These are phyloP conservation scores for Drosophila borealis DNA, from an alignment of 2,888 invertebrate genomes.

Conservation along the genomic window DNA sequence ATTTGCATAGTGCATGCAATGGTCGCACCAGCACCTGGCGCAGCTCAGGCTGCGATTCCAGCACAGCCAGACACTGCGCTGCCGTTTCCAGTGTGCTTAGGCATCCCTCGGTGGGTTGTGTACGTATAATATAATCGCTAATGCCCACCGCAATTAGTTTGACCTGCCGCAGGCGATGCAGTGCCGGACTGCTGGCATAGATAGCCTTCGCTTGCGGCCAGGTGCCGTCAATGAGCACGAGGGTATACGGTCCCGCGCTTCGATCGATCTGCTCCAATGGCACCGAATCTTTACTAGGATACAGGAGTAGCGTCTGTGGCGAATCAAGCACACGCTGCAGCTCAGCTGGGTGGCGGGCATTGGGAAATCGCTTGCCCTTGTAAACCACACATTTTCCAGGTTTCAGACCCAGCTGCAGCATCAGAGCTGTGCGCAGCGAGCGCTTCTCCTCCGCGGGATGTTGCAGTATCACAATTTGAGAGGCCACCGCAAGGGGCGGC, in stretches of 20 bases:
- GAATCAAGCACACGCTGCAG: conserved; percentile 89
- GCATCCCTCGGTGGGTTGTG: conserved; percentile 96
- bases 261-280: conserved; percentile 86
- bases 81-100: conserved; percentile 90
- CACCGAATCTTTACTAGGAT: conserved; percentile 91
- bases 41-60: conserved; percentile 89
- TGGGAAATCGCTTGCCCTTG: conserved; percentile 93
- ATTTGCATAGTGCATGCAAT: conserved; percentile 92
- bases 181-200: conserved; percentile 91
- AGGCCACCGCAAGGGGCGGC: conserved; percentile 88
- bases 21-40: conserved; percentile 90
- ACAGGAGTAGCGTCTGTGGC: conserved; percentile 89
- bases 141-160: conserved; percentile 90
- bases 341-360: conserved; percentile 86
- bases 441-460: conserved; percentile 97
- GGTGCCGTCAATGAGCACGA: conserved; percentile 96
- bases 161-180: conserved; percentile 92
- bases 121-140: conserved; percentile 96
- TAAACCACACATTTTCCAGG: conserved; percentile 89
- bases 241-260: conserved; percentile 86
- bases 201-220: conserved; percentile 98
- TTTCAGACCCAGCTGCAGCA: conserved; percentile 91
- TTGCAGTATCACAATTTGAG: conserved; percentile 92
- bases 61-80: conserved; percentile 87
- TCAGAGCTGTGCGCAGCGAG: conserved; percentile 94